Base-by-base conservation (phyloP, 2,888 invertebrate species). In the Stegophylla sp. region DNA sequence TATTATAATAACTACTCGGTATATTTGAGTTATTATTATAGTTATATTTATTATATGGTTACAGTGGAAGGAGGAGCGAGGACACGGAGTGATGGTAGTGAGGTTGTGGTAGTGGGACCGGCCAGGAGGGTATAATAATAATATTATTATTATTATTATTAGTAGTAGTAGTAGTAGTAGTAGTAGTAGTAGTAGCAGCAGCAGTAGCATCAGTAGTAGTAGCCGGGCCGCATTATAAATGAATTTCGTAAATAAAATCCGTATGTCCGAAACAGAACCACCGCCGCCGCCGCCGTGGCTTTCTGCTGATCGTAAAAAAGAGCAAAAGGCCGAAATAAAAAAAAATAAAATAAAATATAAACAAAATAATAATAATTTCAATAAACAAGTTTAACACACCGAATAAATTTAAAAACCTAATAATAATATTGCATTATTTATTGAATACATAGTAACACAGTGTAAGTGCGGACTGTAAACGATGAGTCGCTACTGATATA, bases 221-320 rank as follows among this genome's bases (percentile, higher is more conserved):
- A 20, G 45, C 51, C 63, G 15, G 51, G 43, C 34, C 13, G 63
- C 34, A 53, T 79, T 79, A 79, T 79, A 79, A 79, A 79, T 79
- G 79, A 79, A 69, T 79, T 79, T 79, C 61, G 79, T 71, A 61
- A 71, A 79, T 79, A 71, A 69, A 77, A 66, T 77, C 69, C 28
- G 67, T 48, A 59, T 79, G 79, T 79, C 79, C 69, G 71, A 79
- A 79, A 79, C 79, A 79, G 79, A 79, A 79, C 48, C 34, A 28
- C 45, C 45, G 28, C 20, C 43, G 34, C 15, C 45, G 17, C 48
- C 23, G 10, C 43, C 59, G 23, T 26, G 28, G 41, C 48, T 53
- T 51, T 26, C 63, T 23, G 15, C 64, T 23, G 63, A 63, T 63
- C 64, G 41, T 41, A 63, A 71, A 71, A 69, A 59, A 48, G 23